phyloP scores from a whole-genome alignment of 1,140 invertebrate genomes.

The Saxidomus purpurata region DNA sequence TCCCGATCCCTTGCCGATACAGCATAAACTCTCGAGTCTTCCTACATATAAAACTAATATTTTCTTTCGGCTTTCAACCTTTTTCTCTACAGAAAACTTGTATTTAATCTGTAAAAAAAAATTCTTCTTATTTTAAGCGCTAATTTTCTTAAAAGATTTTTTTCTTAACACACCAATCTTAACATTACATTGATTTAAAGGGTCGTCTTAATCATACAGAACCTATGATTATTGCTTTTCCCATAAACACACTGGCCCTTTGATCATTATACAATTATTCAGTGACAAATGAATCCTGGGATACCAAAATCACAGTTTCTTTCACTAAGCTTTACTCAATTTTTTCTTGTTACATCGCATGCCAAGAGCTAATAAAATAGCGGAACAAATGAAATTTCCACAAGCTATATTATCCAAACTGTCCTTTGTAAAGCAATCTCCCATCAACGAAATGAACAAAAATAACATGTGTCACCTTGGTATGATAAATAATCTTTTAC shows the following conservation, averaged over 20 bases:
- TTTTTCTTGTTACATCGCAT: conserved; percentile 42
- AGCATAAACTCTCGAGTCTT: no score
- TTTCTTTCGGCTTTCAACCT: no score
- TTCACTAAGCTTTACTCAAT: background rate
- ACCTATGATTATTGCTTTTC: no score
- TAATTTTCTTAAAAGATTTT: no score
- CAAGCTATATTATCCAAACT: conserved; percentile 54
- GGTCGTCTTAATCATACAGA: no score
- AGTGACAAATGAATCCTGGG: conserved; percentile 26
- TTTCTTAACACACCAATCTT: no score
- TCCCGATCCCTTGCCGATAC: background rate
- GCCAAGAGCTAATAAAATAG: conserved; percentile 54
- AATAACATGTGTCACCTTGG: conserved; percentile 67
- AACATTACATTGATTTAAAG: no score
- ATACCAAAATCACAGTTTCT: conserved; percentile 4
- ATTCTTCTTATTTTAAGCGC: no score
- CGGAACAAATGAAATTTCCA: conserved; percentile 66
- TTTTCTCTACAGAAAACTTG: no score
- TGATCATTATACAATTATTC: conserved; percentile 15
- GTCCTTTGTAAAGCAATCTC: conserved; percentile 36
- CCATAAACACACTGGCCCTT: no score
- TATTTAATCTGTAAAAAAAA: no score
- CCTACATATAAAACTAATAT: no score
- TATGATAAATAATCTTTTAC: conserved; percentile 64
- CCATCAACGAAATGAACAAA: conserved; percentile 58